Conservation (phyloP, 2,888 invertebrate genomes). For the Germaria angustata region DNA sequence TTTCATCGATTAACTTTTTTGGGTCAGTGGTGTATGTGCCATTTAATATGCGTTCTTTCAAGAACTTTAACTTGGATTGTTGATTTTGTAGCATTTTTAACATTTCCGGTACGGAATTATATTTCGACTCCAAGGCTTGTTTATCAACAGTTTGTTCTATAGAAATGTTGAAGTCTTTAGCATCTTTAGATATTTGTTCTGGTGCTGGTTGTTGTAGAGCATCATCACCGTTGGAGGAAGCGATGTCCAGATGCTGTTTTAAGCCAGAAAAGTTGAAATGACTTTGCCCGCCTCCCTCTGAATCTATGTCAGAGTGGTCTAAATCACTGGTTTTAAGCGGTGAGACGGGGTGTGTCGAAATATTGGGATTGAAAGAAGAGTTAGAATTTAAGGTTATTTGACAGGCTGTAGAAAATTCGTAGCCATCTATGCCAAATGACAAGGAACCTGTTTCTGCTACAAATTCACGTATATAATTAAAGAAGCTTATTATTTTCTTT, state of each 20-base stretch:
- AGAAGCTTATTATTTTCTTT: conserved; percentile 72
- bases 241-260: conserved; percentile 61
- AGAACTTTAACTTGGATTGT: conserved; percentile 70
- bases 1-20: background rate
- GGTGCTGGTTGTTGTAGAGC: conserved; percentile 66
- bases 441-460: conserved; percentile 40
- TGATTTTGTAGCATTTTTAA: conserved; percentile 72
- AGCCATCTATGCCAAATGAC: conserved; percentile 76
- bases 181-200: conserved; percentile 74
- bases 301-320: conserved; percentile 75
- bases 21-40: conserved; percentile 61
- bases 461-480: conserved; percentile 72
- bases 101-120: conserved; percentile 72
- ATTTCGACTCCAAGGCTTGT: conserved; percentile 31
- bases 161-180: conserved; percentile 62
- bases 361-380: conserved; percentile 69
- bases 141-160: conserved; percentile 34
- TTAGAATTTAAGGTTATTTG: conserved; percentile 70
- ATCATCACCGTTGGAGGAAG: conserved; percentile 62
- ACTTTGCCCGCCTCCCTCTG: conserved; percentile 69
- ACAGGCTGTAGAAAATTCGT: conserved; percentile 74
- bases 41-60: conserved; percentile 71
- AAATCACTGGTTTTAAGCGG: conserved; percentile 71
- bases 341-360: conserved; percentile 70
- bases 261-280: conserved; percentile 70